Percentiles rank a stretch among this genome's conserved stretches.
Evolutionary conservation across 2,888 invertebrate genomes (phyloP).

Genomic region (Lithophane socia): DNA sequence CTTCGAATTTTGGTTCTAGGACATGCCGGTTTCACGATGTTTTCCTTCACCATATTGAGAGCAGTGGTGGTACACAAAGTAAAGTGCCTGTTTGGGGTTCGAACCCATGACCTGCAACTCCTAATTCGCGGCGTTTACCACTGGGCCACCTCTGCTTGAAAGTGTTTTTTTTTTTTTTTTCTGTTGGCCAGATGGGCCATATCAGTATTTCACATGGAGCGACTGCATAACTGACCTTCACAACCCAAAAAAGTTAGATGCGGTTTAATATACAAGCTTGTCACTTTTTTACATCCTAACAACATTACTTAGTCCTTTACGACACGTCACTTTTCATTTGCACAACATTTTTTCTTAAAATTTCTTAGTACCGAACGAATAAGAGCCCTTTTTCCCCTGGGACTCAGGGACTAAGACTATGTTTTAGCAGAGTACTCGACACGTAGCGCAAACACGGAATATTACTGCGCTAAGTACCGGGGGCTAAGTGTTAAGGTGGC

Average conservation of each 20-base stretch:
- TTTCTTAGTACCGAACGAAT: background rate
- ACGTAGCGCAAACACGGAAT: slow-evolving; percentile 68
- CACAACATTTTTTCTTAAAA: background rate
- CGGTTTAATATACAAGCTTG: background rate
- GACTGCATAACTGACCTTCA: no score
- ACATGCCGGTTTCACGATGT: no score
- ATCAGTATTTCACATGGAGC: no score
- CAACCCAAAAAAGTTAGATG: background rate
- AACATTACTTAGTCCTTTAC: background rate
- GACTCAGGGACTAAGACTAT: background rate
- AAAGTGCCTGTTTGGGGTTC: no score
- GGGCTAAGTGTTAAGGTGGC: slow-evolving; percentile 32
- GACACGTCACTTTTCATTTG: slow-evolving; percentile 5
- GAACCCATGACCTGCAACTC: no score
- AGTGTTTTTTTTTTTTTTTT: no score
- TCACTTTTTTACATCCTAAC: background rate
- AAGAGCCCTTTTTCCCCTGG: slow-evolving; percentile 30
- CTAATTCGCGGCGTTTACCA: no score
- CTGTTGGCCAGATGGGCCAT: no score
- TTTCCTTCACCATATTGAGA: no score
- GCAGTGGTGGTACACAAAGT: no score
- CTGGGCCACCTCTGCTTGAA: no score
- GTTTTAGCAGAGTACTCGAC: slow-evolving; percentile 63
- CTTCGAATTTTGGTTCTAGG: no score
- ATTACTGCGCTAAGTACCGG: slow-evolving; percentile 72